These are phyloP conservation scores for Luffia ferchaultella DNA, from an alignment of 2,888 invertebrate genomes.

Conservation along the genomic window DNA sequence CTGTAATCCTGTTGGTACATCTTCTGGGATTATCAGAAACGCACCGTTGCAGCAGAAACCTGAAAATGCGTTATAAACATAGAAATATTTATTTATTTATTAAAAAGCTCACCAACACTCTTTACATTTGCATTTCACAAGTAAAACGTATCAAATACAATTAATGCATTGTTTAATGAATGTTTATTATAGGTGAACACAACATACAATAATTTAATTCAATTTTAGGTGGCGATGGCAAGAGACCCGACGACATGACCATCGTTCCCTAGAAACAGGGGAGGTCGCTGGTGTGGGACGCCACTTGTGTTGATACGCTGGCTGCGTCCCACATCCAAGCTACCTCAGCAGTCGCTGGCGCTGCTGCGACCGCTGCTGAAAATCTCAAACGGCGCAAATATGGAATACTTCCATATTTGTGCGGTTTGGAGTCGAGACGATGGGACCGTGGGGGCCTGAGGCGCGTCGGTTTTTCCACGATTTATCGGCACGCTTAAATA, in stretches of 20 bases:
- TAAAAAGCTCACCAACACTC: too few relatives aligned
- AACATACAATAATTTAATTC: constrained; percentile 4
- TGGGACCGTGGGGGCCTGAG: too few relatives aligned
- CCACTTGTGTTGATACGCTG: too few relatives aligned
- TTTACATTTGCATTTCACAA: not conserved
- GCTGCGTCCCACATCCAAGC: not conserved
- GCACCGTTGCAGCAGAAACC: constrained; percentile 18
- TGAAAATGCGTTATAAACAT: constrained; percentile 14
- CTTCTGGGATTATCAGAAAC: constrained; percentile 40
- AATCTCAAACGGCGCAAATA: not conserved
- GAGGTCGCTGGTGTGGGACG: too few relatives aligned
- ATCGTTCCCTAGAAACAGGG: too few relatives aligned
- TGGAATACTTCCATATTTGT: too few relatives aligned
- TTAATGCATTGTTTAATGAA: not conserved
- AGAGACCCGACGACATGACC: too few relatives aligned
- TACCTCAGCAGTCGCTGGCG: not conserved
- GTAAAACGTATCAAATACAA: not conserved
- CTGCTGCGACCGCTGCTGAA: not conserved
- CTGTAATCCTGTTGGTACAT: constrained; percentile 40
- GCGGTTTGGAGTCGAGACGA: too few relatives aligned
- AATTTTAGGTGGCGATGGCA: constrained; percentile 3
- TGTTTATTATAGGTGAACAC: constrained; percentile 8
- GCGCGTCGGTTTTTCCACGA: too few relatives aligned
- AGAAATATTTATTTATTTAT: not conserved
- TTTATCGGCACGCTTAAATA: not conserved